These are phyloP conservation scores for Piscicola geometra DNA, from an alignment of 2,888 invertebrate genomes.

Conservation along the genomic window DNA sequence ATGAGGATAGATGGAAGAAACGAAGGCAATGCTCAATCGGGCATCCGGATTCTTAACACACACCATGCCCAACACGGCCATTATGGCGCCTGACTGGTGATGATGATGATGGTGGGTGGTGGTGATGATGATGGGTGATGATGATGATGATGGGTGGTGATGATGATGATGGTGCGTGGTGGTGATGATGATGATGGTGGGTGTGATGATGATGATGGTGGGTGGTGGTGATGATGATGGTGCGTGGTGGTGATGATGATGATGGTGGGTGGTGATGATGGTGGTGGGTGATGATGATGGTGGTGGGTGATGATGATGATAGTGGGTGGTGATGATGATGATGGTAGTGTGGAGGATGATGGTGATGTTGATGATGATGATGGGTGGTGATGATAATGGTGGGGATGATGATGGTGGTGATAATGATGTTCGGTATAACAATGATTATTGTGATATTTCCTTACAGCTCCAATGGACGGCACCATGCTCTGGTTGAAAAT, in stretches of 20 bases:
- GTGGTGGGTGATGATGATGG: no score
- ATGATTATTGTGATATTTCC: conserved; percentile 48
- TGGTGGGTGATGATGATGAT: no score
- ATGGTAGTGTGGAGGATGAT: not conserved
- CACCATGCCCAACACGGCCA: conserved; percentile 79
- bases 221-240: no score
- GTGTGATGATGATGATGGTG: no score
- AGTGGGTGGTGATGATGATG: conserved; percentile 40
- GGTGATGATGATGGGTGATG: no score
- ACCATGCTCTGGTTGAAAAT: conserved; percentile 66
- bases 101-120: no score
- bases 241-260: no score
- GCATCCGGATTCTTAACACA: conserved; percentile 84
- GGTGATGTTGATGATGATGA: not conserved
- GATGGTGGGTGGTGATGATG: no score
- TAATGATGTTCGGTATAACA: not conserved
- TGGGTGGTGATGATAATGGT: not conserved
- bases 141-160: no score
- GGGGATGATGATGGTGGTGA: not conserved
- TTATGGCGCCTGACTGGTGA: conserved; percentile 91
- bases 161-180: no score
- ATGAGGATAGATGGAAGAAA: conserved; percentile 68
- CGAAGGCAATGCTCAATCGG: conserved; percentile 78
- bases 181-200: no score
- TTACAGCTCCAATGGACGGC: conserved; percentile 85